A percentile compares a stretch with the other conserved stretches of the same genome.
Conservation (phyloP, 2,113 vertebrate genomes). For the Tinamus guttatus region DNA sequence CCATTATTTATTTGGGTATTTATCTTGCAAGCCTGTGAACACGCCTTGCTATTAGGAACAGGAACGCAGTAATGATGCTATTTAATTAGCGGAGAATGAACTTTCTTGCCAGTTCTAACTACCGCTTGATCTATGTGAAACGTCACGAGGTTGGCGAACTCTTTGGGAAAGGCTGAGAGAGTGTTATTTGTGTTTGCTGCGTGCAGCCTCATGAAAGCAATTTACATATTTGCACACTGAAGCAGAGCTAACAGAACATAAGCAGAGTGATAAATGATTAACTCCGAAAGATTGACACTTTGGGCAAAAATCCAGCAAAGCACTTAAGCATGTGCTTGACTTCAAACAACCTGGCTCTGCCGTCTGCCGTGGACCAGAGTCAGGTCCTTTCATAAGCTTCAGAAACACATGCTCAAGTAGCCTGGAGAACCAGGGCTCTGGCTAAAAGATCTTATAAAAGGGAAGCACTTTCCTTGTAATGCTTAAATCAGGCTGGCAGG, state of each 20-base stretch:
- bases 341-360: background rate
- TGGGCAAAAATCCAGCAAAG: constrained; percentile 32
- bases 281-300: constrained; percentile 38
- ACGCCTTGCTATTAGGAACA: background rate
- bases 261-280: constrained; percentile 48
- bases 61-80: constrained; percentile 9
- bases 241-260: constrained; percentile 47
- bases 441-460: background rate
- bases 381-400: background rate
- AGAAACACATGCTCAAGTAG: background rate
- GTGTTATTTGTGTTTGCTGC: constrained; percentile 49
- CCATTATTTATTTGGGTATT: constrained; percentile 25
- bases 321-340: constrained; percentile 47
- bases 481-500: background rate
- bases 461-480: background rate
- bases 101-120: constrained; percentile 35
- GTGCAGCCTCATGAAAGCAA: constrained; percentile 25
- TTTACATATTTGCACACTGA: constrained; percentile 68
- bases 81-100: constrained; percentile 47
- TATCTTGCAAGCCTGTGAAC: constrained; percentile 12
- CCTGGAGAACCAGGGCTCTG: background rate
- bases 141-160: constrained; percentile 3
- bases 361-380: background rate
- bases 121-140: constrained; percentile 32
- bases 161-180: constrained; percentile 45